Conservation (phyloP, 1,140 invertebrate species). For the Sarcophaga bullata region DNA sequence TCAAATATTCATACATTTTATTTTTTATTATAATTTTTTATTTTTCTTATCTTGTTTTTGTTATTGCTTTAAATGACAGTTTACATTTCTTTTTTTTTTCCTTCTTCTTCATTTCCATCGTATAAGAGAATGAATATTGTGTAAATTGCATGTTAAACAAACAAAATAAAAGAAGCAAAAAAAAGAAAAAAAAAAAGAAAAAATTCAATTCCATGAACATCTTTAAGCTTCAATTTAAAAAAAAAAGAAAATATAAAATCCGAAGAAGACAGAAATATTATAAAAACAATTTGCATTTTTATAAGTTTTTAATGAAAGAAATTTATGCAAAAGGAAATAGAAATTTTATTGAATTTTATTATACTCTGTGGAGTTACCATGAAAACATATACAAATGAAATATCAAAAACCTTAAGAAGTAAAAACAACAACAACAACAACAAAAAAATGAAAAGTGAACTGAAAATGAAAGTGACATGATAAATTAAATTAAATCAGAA, state of each 20-base stretch:
- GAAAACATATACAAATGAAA: not conserved
- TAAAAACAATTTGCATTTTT: constrained; percentile 8
- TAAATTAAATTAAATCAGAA: not conserved
- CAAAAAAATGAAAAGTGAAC: not conserved
- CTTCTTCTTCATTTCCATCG: too few relatives aligned
- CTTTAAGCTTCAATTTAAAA: not conserved
- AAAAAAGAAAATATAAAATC: too few relatives aligned
- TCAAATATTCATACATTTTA: not conserved
- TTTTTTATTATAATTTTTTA: not conserved
- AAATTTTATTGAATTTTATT: constrained; percentile 4
- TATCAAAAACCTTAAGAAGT: too few relatives aligned
- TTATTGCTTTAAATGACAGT: constrained; percentile 24
- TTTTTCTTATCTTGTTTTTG: not conserved
- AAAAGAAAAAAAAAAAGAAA: too few relatives aligned
- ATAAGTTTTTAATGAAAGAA: not conserved
- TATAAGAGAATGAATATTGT: constrained; percentile 2
- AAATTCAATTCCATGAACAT: not conserved
- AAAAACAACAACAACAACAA: not conserved
- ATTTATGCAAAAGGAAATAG: constrained; percentile 26
- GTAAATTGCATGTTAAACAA: constrained; percentile 26
- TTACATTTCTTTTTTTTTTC: constrained; percentile 3
- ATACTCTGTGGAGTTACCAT: not conserved
- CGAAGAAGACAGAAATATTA: not conserved
- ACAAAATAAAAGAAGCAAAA: too few relatives aligned
- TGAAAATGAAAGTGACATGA: constrained; percentile 5